Conservation (phyloP, 2,113 vertebrate genomes). For the Lycaon pictus region DNA sequence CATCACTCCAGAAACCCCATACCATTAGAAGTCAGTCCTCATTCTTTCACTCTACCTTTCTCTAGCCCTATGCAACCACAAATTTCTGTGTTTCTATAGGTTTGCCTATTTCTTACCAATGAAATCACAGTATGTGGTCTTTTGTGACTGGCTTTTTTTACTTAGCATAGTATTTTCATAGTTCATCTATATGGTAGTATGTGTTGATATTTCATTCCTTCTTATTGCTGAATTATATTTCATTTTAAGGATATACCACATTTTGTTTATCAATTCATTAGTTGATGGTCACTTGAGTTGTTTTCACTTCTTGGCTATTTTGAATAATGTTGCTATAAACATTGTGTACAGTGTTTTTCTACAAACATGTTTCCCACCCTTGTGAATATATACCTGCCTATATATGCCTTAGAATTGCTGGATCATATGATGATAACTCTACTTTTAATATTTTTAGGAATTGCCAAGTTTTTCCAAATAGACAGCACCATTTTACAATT, state of each 20-base stretch:
- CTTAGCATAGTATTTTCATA: not conserved
- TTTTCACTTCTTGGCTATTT: not conserved
- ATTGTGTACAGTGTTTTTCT: not conserved
- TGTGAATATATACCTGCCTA: not conserved
- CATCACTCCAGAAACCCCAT: not conserved
- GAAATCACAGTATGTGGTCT: not conserved
- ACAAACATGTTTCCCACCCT: not conserved
- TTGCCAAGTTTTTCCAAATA: constrained; percentile 24
- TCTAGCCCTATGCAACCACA: not conserved
- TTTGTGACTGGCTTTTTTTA: not conserved
- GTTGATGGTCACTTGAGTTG: not conserved
- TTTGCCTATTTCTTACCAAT: constrained; percentile 32
- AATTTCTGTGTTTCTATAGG: not conserved
- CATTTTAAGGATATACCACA: not conserved
- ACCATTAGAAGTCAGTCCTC: not conserved
- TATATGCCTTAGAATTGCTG: not conserved
- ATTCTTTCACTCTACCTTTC: not conserved
- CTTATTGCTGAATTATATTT: constrained; percentile 13
- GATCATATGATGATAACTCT: not conserved
- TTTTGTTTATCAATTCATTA: constrained; percentile 43
- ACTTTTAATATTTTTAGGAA: constrained; percentile 47
- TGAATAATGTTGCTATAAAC: constrained; percentile 12
- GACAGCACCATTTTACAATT: not conserved
- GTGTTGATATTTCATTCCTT: constrained; percentile 41
- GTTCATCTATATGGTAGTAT: not conserved